Base-by-base conservation (phyloP, 37 sponge, comb jelly and placozoan species). In the Diacarnus erythraeanus region DNA sequence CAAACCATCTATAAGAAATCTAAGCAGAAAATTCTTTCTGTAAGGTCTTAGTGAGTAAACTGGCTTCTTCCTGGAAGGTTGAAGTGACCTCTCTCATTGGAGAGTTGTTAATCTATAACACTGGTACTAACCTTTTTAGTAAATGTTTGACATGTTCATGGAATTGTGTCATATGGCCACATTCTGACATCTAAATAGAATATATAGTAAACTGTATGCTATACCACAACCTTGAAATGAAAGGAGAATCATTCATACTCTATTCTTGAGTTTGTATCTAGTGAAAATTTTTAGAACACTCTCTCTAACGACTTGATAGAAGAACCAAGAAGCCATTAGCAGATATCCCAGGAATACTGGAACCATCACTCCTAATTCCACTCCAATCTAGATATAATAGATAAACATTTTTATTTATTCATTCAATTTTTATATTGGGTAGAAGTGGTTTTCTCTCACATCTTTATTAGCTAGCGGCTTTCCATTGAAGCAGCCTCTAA, bases 211-310 rank as follows among this genome's bases (percentile, higher is more conserved):
- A 30, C 18, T 63, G 20, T 27, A 6, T 63, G 64, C 8, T 20
- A 63, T 63, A 30, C 6, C 31, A 63, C 31, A 30, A 6, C 31
- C 4, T 63, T 56, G 47, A 44, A 38, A 12, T 38, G 10, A 17
- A 26, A 57, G 2, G n/a, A n/a, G n/a, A n/a, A 26, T 22, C 1
- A 15, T 41, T 2, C 35, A 72, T 33, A 59, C 40, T 0, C 23
- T 76, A 15, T 25, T 37, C 12, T 30, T 2, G 3, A 65, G 30
- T 31, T 54, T 5, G 29, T 54, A 21, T 57, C 34, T 31, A 0
- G 83, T 70, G 84, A 90, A 92, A 21, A 93, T 80, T 40, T 89
- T 40, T 37, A 94, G 84, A 21, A 84, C 83, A 1, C 84, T 71
- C 57, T 97, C 94, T 57, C 77, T 38, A 54, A 30, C 27, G 42